Evolutionary conservation across 1,140 invertebrate genomes (phyloP).

Genomic region (Bombus vancouverensis): DNA sequence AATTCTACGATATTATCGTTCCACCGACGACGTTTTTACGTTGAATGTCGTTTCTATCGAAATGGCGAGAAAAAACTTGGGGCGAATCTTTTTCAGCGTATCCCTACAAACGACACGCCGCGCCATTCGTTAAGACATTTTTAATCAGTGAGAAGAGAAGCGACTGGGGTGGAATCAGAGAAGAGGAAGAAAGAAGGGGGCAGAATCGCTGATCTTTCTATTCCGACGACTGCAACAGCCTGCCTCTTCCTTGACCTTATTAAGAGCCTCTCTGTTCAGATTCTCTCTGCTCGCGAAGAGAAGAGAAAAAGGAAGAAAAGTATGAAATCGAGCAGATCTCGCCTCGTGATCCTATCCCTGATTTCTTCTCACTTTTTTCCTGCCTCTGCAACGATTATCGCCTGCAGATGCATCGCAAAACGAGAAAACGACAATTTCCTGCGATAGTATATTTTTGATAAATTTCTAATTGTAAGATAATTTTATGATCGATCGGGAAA

Average conservation of each 20-base stretch:
- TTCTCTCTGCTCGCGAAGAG: slow-evolving; percentile 15
- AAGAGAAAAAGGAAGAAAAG: background rate
- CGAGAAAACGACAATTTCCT: background rate
- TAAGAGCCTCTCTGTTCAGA: slow-evolving; percentile 41
- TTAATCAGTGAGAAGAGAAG: slow-evolving; percentile 64
- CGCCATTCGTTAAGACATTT: slow-evolving; percentile 71
- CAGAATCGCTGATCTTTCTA: slow-evolving; percentile 65
- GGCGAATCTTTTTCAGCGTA: slow-evolving; percentile 36
- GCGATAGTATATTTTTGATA: background rate
- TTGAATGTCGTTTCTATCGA: slow-evolving; percentile 19
- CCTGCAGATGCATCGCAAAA: background rate
- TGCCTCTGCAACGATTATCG: background rate
- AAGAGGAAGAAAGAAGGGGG: background rate
- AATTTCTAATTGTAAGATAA: background rate
- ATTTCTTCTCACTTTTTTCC: background rate
- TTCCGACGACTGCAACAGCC: slow-evolving; percentile 52
- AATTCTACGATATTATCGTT: slow-evolving; percentile 10
- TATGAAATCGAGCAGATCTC: slow-evolving; percentile 22
- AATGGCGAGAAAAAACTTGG: slow-evolving; percentile 21
- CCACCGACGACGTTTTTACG: background rate
- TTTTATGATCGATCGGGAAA: too few species aligned
- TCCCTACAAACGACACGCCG: slow-evolving; percentile 36
- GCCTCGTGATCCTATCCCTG: background rate
- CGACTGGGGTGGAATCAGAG: slow-evolving; percentile 4
- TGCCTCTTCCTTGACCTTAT: slow-evolving; percentile 51